Percentiles rank a stretch among this genome's conserved stretches.
Conservation (phyloP, 2,888 invertebrate species). For the Artemia sinica region DNA sequence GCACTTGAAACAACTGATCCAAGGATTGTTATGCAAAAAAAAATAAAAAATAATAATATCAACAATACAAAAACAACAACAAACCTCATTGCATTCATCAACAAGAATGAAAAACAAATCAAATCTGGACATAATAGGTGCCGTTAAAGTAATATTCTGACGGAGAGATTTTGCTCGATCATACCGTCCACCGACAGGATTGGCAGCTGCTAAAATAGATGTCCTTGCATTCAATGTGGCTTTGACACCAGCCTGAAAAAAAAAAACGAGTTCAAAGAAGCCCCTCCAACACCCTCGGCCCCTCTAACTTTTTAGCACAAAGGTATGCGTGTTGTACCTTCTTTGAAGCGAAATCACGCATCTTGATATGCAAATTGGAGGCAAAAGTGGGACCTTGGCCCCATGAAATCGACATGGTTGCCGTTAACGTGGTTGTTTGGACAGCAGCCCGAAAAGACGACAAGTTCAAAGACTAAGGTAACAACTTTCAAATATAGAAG, state of each 20-base stretch:
- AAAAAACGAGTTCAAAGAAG: constrained; percentile 11
- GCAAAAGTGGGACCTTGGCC: too few relatives aligned
- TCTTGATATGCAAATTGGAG: too few relatives aligned
- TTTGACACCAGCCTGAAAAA: constrained; percentile 65
- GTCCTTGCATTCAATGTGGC: constrained; percentile 94
- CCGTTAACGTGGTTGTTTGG: too few relatives aligned
- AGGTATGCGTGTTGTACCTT: background rate
- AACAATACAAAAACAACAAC: constrained; percentile 19
- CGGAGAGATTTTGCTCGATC: constrained; percentile 82
- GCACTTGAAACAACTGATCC: background rate
- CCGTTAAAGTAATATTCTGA: constrained; percentile 78
- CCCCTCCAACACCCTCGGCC: background rate
- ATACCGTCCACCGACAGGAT: constrained; percentile 92
- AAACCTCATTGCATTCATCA: constrained; percentile 79
- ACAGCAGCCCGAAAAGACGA: too few relatives aligned
- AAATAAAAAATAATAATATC: too few relatives aligned
- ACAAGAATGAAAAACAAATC: constrained; percentile 95
- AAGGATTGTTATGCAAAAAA: too few relatives aligned
- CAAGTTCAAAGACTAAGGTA: too few relatives aligned
- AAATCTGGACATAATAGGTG: constrained; percentile 97
- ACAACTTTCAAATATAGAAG: too few relatives aligned
- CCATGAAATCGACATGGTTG: too few relatives aligned
- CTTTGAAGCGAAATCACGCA: too few relatives aligned
- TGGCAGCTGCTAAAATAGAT: constrained; percentile 93
- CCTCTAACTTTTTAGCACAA: constrained; percentile 1